Percentiles rank a stretch among this genome's conserved stretches.
phyloP scores from a whole-genome alignment of 2,888 invertebrate genomes.

The Antheraea assamensis region DNA sequence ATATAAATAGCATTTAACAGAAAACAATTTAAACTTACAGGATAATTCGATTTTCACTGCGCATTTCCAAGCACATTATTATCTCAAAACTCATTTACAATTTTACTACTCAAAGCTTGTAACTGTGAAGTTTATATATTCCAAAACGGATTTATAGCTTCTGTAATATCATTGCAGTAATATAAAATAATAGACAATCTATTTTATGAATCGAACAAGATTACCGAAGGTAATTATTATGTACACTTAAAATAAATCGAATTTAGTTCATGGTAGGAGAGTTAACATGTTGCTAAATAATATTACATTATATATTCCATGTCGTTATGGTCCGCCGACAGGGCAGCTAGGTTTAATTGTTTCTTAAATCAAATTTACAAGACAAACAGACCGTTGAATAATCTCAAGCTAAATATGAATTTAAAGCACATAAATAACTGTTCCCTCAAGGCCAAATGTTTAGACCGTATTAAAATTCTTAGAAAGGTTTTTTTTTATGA shows the following conservation, averaged over 20 bases:
- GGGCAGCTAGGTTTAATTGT: conserved; percentile 50
- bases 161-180: background rate
- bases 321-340: conserved; percentile 45
- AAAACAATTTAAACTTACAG: too few relatives aligned
- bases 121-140: background rate
- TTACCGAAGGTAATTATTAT: background rate
- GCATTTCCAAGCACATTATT: too few relatives aligned
- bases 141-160: background rate
- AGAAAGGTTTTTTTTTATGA: conserved; percentile 13
- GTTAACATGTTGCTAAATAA: background rate
- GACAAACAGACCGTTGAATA: conserved; percentile 56
- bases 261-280: background rate
- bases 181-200: background rate
- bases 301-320: conserved; percentile 26
- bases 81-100: too few relatives aligned
- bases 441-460: conserved; percentile 20
- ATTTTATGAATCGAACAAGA: background rate
- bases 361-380: conserved; percentile 39
- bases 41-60: too few relatives aligned
- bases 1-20: too few relatives aligned
- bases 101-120: background rate
- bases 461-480: conserved; percentile 4
- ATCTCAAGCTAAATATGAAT: conserved; percentile 24
- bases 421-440: conserved; percentile 10
- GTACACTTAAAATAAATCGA: background rate